A percentile compares a stretch with the other conserved stretches of the same genome.
phyloP scores from a whole-genome alignment of 1,140 invertebrate genomes.

The Monomorium pharaonis region DNA sequence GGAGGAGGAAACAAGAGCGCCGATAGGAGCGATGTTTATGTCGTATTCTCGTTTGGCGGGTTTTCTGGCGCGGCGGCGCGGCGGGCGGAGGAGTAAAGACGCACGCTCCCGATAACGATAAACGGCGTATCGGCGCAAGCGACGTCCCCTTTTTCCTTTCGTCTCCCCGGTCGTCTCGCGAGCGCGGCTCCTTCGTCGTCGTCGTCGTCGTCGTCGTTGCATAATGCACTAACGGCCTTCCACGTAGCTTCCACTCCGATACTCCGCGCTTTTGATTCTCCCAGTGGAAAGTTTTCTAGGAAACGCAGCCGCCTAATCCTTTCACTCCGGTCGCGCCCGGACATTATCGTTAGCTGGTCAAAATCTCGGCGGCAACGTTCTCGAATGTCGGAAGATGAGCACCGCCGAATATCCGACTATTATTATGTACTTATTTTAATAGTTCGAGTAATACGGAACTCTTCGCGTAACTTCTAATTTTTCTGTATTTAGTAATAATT shows the following conservation, averaged over 20 bases:
- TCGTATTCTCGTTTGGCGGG: slow-evolving; percentile 78
- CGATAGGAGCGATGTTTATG: slow-evolving; percentile 67
- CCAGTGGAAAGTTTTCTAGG: slow-evolving; percentile 51
- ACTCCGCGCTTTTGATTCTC: slow-evolving; percentile 56
- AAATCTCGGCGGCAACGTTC: slow-evolving; percentile 39
- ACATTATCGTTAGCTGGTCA: slow-evolving; percentile 33
- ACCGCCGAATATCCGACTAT: background rate
- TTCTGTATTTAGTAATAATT: background rate
- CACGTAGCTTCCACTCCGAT: slow-evolving; percentile 51
- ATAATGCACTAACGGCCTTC: slow-evolving; percentile 63
- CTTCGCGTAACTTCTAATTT: background rate
- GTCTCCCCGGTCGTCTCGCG: slow-evolving; percentile 21
- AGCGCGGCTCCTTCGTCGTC: slow-evolving; percentile 49
- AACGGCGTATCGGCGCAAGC: slow-evolving; percentile 73
- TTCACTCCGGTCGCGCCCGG: slow-evolving; percentile 33
- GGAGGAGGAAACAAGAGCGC: slow-evolving; percentile 69
- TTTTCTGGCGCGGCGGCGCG: too few species aligned
- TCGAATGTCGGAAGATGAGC: background rate
- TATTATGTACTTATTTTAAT: background rate
- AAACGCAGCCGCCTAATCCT: slow-evolving; percentile 43
- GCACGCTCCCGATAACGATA: slow-evolving; percentile 79
- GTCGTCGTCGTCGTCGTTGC: too few species aligned
- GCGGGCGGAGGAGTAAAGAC: slow-evolving; percentile 71
- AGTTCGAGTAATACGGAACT: too few species aligned
- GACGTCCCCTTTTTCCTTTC: slow-evolving; percentile 67